These are phyloP conservation scores for Taenaris catops DNA, from an alignment of 2,888 invertebrate genomes.

Conservation along the genomic window DNA sequence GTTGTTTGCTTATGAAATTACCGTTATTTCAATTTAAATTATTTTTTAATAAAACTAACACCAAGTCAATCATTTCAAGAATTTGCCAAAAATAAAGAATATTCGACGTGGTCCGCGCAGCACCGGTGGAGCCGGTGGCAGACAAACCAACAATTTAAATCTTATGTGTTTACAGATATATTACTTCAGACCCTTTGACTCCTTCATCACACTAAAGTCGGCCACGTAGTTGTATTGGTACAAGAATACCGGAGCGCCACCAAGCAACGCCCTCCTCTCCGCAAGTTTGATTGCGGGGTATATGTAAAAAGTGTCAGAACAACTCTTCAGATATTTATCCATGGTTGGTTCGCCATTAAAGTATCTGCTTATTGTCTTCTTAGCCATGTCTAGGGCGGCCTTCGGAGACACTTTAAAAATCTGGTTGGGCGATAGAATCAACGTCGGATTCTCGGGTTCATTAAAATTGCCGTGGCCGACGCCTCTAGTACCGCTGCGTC, in stretches of 20 bases:
- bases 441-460: slow-evolving; percentile 34
- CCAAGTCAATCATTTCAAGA: too few species aligned
- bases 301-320: slow-evolving; percentile 47
- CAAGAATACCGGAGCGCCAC: slow-evolving; percentile 63
- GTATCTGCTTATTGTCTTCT: slow-evolving; percentile 38
- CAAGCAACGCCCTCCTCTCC: slow-evolving; percentile 29
- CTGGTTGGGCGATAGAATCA: slow-evolving; percentile 36
- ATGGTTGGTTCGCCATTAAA: slow-evolving; percentile 37
- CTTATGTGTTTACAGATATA: too few species aligned
- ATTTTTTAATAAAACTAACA: too few species aligned
- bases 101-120: too few species aligned
- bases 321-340: slow-evolving; percentile 41
- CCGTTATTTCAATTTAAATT: too few species aligned
- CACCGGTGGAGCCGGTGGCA: too few species aligned
- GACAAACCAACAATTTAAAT: too few species aligned
- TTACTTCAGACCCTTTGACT: slow-evolving; percentile 42
- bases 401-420: slow-evolving; percentile 33
- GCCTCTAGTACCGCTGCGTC: too few species aligned
- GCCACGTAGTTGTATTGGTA: slow-evolving; percentile 77
- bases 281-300: slow-evolving; percentile 52
- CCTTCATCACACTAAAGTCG: slow-evolving; percentile 62
- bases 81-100: too few species aligned
- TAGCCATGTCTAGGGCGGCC: slow-evolving; percentile 28
- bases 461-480: too few species aligned
- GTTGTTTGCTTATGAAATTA: too few species aligned